Conservation (phyloP, 2,797 vertebrate genomes). For the Enteromius radiatus region DNA sequence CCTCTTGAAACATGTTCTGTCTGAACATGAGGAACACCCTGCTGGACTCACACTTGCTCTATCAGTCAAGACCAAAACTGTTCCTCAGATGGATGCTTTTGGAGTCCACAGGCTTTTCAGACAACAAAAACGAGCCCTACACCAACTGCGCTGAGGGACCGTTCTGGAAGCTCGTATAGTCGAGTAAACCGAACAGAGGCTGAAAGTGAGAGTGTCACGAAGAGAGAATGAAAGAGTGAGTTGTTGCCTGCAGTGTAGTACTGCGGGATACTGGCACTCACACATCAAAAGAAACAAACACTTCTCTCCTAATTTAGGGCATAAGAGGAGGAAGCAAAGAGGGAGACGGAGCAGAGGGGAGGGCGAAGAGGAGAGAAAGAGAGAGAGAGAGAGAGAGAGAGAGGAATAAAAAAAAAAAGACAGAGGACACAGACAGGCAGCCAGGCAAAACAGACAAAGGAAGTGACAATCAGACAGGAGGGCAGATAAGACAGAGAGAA, state of each 20-base stretch:
- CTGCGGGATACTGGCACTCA: constrained; percentile 47
- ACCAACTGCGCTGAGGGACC: constrained; percentile 27
- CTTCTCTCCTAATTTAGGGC: constrained; percentile 58
- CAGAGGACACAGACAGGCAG: constrained; percentile 12
- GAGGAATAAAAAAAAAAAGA: neutral
- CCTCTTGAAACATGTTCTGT: constrained; percentile 11
- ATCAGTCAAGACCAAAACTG: constrained; percentile 16
- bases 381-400: constrained; percentile 53
- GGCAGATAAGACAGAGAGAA: constrained; percentile 59
- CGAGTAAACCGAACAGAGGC: constrained; percentile 40
- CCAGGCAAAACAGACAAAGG: constrained; percentile 72
- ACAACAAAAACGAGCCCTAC: constrained; percentile 29
- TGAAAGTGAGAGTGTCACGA: constrained; percentile 58
- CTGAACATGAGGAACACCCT: constrained; percentile 15
- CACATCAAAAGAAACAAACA: constrained; percentile 58
- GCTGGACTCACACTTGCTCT: constrained; percentile 22
- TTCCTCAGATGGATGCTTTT: constrained; percentile 26
- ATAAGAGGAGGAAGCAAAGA: constrained; percentile 46
- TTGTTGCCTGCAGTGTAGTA: constrained; percentile 53
- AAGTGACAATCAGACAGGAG: constrained; percentile 19
- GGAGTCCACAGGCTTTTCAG: constrained; percentile 30
- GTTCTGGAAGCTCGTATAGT: constrained; percentile 49
- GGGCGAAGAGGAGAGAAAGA: constrained; percentile 45
- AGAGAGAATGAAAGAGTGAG: constrained; percentile 42
- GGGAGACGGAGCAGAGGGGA: constrained; percentile 34